These are phyloP conservation scores for Clinocottus analis DNA, from an alignment of 2,113 vertebrate genomes.

Conservation along the genomic window DNA sequence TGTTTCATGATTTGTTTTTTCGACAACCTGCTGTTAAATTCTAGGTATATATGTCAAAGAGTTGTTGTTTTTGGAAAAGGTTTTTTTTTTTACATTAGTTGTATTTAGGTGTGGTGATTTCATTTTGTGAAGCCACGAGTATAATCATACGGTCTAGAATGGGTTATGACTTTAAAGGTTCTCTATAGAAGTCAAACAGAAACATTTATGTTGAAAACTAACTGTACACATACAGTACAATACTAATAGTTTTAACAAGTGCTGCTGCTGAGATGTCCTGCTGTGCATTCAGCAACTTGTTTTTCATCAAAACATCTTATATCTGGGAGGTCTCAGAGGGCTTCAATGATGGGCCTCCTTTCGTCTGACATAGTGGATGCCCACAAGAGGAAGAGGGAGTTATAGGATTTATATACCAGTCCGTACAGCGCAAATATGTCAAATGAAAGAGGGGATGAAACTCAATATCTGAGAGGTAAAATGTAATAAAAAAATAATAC, in stretches of 20 bases:
- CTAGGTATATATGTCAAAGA: background rate
- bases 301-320: conserved; percentile 47
- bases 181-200: background rate
- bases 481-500: conserved; percentile 27
- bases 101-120: background rate
- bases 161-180: background rate
- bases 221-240: conserved; percentile 1
- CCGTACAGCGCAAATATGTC: conserved; percentile 41
- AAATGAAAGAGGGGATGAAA: conserved; percentile 47
- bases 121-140: background rate
- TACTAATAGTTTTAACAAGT: background rate
- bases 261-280: conserved; percentile 15
- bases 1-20: background rate
- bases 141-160: background rate
- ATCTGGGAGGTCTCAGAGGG: conserved; percentile 47
- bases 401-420: conserved; percentile 53
- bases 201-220: background rate
- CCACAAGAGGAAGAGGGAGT: conserved; percentile 35
- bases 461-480: conserved; percentile 53
- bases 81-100: background rate
- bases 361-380: conserved; percentile 35
- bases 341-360: conserved; percentile 14
- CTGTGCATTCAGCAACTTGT: conserved; percentile 20
- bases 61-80: background rate
- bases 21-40: background rate